A percentile compares a stretch with the other conserved stretches of the same genome.
Evolutionary conservation across 2,888 invertebrate species (phyloP).

Genomic region (Dolomedes plantarius): DNA sequence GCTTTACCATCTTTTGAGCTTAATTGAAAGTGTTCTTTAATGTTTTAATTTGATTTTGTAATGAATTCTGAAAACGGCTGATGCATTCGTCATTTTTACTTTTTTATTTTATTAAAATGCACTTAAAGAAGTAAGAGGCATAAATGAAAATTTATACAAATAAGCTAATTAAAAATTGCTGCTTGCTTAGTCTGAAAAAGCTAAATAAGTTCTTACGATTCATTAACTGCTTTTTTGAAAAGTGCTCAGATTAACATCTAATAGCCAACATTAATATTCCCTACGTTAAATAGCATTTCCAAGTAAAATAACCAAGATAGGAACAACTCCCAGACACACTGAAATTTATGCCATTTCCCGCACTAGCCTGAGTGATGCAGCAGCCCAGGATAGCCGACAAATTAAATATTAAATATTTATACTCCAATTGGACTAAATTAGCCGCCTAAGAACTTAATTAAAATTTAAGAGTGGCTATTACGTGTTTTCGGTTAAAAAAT

Average conservation of each 20-base stretch:
- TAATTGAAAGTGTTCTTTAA: too few species aligned
- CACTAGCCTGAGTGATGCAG: not conserved
- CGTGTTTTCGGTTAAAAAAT: constrained; percentile 2
- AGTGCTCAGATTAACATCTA: not conserved
- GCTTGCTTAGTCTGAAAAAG: too few species aligned
- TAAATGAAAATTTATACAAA: too few species aligned
- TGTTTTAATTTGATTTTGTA: too few species aligned
- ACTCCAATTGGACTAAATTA: constrained; percentile 46
- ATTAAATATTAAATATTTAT: constrained; percentile 54
- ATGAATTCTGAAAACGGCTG: too few species aligned
- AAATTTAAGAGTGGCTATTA: constrained; percentile 54
- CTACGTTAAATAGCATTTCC: not conserved
- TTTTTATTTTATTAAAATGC: too few species aligned
- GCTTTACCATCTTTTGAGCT: too few species aligned
- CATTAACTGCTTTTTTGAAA: not conserved
- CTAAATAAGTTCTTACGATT: too few species aligned
- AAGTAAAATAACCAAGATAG: not conserved
- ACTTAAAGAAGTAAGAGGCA: too few species aligned
- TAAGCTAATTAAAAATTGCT: too few species aligned
- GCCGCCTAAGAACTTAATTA: constrained; percentile 54
- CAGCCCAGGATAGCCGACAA: constrained; percentile 18
- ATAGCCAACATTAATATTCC: not conserved
- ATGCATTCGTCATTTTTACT: too few species aligned
- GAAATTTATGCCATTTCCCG: not conserved
- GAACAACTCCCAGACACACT: not conserved